Base-by-base conservation (phyloP, 2,888 invertebrate genomes). In the Watsonalla cultraria region DNA sequence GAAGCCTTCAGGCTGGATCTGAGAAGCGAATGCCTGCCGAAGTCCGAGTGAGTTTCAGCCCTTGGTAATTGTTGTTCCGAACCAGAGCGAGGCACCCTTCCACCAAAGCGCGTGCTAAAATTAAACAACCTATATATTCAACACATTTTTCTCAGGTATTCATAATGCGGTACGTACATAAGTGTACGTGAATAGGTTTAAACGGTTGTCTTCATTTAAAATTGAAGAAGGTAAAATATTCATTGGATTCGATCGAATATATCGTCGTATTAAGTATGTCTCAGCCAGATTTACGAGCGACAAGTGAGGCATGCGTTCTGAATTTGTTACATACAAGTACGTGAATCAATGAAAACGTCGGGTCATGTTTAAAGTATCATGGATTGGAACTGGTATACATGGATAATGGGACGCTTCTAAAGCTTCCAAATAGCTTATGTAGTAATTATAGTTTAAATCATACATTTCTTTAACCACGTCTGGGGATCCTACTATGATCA, bases 11-110 rank as follows among this genome's bases (percentile, higher is more conserved):
- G 90, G 76, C 95, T 96, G 56, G 96, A 96, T 58, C 96, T 92
- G 55, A 96, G 91, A 62, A 96, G 85, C n/a, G 96, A 96, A 76
- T 96, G 96, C 58, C 96, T 90, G 15, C 95, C 95, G 69, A 96
- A 96, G 80, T 97, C 97, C 0, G 95, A 93, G 77, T 96, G 97
- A 0, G 90, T 90, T 83, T 97, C 97, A 8, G 96, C 96, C 52
- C 96, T 92, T 7, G 97, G 96, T 64, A 97, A 86, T 81, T 97
- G 96, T 82, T 97, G 97, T 85, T 98, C 98, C 46, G 97, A 97
- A 24, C 97, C 97, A 52, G 97, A 97, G 53, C 98, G 92, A 13
- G 97, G 96, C 84, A 97, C 93, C 54, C 90, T 73, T 5, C 87
- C 84, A n/a, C 89, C 86, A 53, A 87, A 90, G 9, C 90, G 75